Conservation (phyloP, 2,888 invertebrate species). For the Metellina segmentata region DNA sequence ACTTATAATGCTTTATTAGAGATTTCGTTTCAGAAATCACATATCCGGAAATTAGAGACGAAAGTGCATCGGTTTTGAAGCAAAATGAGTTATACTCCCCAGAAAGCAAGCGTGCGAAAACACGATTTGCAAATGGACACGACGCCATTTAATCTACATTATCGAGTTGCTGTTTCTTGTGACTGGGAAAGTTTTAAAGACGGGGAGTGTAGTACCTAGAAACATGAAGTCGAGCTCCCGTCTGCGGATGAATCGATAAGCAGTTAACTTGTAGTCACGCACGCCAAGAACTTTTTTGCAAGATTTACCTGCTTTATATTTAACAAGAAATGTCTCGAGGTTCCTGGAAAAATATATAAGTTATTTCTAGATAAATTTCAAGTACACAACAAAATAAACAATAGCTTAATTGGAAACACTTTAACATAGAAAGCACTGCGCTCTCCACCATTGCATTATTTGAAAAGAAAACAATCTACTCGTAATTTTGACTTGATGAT, state of each 20-base stretch:
- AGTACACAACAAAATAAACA: too few relatives aligned
- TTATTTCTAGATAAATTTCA: too few relatives aligned
- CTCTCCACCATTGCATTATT: too few relatives aligned
- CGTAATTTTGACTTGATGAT: too few relatives aligned
- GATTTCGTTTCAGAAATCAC: background rate
- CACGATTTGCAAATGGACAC: conserved; percentile 45
- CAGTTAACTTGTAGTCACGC: conserved; percentile 34
- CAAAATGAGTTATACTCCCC: conserved; percentile 20
- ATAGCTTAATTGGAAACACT: too few relatives aligned
- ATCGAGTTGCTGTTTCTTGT: conserved; percentile 54
- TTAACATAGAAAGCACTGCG: too few relatives aligned
- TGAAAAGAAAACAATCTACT: too few relatives aligned
- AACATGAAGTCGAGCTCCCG: conserved; percentile 20
- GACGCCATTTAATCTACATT: conserved; percentile 59
- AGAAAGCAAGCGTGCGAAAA: conserved; percentile 17
- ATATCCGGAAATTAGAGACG: background rate
- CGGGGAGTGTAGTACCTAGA: conserved; percentile 49
- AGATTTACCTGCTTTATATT: too few relatives aligned
- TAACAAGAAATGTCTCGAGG: too few relatives aligned
- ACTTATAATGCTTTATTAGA: background rate
- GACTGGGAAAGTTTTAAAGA: conserved; percentile 36
- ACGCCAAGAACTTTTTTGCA: background rate
- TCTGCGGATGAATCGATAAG: conserved; percentile 17
- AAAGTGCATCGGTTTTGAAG: conserved; percentile 6
- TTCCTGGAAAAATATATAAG: too few relatives aligned